Evolutionary conservation across 2,113 vertebrate genomes (phyloP).

Genomic region (Machaerirhynchus nigripectus): DNA sequence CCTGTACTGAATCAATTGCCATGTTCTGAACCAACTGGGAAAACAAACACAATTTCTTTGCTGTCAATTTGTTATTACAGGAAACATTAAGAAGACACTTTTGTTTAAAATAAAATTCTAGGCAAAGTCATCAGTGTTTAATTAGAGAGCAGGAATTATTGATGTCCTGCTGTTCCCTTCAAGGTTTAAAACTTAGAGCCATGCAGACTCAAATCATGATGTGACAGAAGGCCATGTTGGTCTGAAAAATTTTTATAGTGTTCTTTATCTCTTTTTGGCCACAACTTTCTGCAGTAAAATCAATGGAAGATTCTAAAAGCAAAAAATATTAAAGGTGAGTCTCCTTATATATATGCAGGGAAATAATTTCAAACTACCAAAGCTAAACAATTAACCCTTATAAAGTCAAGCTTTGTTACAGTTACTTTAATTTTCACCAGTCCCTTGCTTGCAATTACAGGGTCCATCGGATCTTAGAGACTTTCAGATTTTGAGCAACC

Average conservation of each 20-base stretch:
- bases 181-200: constrained; percentile 4
- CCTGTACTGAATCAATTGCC: neutral
- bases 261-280: neutral
- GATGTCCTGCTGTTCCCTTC: neutral
- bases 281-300: constrained; percentile 20
- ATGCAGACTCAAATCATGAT: neutral
- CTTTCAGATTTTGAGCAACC: neutral
- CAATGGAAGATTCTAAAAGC: neutral
- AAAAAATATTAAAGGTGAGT: neutral
- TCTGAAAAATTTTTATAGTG: neutral
- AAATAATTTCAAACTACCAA: neutral
- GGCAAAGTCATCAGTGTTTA: constrained; percentile 49
- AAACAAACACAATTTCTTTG: neutral
- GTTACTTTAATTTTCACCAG: neutral
- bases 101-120: constrained; percentile 57
- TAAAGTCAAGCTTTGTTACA: neutral
- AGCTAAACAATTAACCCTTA: neutral
- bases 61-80: constrained; percentile 24
- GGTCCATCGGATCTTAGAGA: neutral
- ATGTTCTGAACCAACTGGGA: neutral
- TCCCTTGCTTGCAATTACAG: neutral
- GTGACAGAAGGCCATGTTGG: neutral
- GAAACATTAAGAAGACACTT: constrained; percentile 44
- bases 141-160: constrained; percentile 69
- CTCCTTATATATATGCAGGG: neutral